A percentile compares a stretch with the other conserved stretches of the same genome.
Evolutionary conservation across 2,113 vertebrate species (phyloP).

Genomic region (Melospiza georgiana): DNA sequence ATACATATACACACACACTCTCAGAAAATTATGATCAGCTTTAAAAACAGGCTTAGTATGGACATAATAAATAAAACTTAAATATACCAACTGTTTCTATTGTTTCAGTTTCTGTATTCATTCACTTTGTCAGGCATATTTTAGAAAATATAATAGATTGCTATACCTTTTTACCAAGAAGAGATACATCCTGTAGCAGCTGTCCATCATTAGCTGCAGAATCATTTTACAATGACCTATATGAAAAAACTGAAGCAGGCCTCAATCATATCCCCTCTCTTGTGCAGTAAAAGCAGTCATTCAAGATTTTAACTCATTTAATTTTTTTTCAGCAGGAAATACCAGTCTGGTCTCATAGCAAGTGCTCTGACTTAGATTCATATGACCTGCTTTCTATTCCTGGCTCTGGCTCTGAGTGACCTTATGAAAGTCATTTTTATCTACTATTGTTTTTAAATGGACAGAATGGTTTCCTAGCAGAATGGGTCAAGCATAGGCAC

Average conservation of each 20-base stretch:
- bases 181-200: not conserved
- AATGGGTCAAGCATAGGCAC: not conserved
- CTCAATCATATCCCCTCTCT: not conserved
- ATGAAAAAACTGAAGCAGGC: constrained; percentile 23
- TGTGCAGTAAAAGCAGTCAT: constrained; percentile 14
- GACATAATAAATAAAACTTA: constrained; percentile 8
- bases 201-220: constrained; percentile 26
- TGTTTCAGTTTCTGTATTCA: not conserved
- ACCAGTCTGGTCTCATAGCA: constrained; percentile 18
- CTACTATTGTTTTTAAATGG: constrained; percentile 48
- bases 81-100: not conserved
- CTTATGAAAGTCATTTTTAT: constrained; percentile 39
- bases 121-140: not conserved
- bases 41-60: constrained; percentile 16
- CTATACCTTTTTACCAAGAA: not conserved
- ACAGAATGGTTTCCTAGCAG: not conserved
- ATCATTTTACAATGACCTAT: not conserved
- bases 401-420: constrained; percentile 38
- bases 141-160: not conserved
- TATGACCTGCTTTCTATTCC: constrained; percentile 58
- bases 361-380: constrained; percentile 44
- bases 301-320: constrained; percentile 32
- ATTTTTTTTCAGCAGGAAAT: constrained; percentile 33
- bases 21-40: not conserved
- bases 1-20: not conserved